A percentile compares a stretch with the other conserved stretches of the same genome.
These are phyloP conservation scores for Hylaeus anthracinus DNA, from an alignment of 1,140 invertebrate genomes.

Conservation along the genomic window DNA sequence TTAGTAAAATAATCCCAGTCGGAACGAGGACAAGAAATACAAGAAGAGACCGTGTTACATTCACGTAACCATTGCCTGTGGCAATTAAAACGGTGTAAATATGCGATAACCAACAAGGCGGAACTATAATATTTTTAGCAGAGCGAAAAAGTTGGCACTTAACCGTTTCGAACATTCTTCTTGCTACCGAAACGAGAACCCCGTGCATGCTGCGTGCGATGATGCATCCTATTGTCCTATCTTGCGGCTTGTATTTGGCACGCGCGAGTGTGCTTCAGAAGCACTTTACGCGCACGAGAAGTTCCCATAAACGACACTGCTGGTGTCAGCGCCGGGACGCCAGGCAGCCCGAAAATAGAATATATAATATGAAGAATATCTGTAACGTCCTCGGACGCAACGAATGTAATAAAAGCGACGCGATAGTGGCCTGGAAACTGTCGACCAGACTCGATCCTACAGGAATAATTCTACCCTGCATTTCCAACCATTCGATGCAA, in stretches of 20 bases:
- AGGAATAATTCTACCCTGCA: no score
- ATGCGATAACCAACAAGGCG: neutral
- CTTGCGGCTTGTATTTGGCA: slow-evolving; percentile 44
- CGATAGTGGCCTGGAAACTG: no score
- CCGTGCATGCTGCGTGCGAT: slow-evolving; percentile 15
- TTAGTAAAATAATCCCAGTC: no score
- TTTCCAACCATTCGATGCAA: no score
- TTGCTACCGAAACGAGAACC: neutral
- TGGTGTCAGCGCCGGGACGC: slow-evolving; percentile 24
- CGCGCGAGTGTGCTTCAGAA: slow-evolving; percentile 50
- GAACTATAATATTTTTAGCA: slow-evolving; percentile 20
- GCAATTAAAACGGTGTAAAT: slow-evolving; percentile 18
- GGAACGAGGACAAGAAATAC: no score
- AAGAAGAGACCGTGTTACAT: no score
- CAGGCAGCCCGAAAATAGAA: slow-evolving; percentile 28
- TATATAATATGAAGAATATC: slow-evolving; percentile 18
- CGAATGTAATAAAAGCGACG: no score
- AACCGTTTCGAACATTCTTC: slow-evolving; percentile 22
- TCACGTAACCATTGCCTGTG: neutral
- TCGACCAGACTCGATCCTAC: no score
- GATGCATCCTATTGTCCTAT: slow-evolving; percentile 32
- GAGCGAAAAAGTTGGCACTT: neutral
- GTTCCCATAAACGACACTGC: slow-evolving; percentile 47
- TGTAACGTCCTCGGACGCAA: neutral
- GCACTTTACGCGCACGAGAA: slow-evolving; percentile 35